Conservation (phyloP, 2,113 vertebrate genomes). For the Indicator maculatus region DNA sequence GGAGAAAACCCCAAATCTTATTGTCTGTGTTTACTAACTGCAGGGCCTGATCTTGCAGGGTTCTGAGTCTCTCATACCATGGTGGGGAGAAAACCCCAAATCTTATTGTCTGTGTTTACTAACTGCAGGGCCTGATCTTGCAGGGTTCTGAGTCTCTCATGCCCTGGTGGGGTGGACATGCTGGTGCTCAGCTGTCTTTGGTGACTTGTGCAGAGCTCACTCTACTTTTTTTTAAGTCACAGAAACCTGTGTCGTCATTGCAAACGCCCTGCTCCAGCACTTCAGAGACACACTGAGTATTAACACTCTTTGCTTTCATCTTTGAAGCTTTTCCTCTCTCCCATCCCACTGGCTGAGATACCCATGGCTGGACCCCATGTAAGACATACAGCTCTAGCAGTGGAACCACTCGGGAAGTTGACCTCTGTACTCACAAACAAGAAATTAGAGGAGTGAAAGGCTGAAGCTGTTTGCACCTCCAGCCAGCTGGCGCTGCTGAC, state of each 20-base stretch:
- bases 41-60: not conserved
- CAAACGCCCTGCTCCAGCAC: not conserved
- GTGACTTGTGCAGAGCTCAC: not conserved
- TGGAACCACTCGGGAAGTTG: not conserved
- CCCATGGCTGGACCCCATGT: not conserved
- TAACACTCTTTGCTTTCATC: not conserved
- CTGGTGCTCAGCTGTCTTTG: not conserved
- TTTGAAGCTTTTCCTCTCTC: not conserved
- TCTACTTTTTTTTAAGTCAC: not conserved
- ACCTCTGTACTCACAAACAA: not conserved
- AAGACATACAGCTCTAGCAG: not conserved
- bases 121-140: not conserved
- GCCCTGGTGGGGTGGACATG: not conserved
- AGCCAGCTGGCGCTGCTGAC: not conserved
- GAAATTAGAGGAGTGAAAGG: not conserved
- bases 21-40: constrained; percentile 13
- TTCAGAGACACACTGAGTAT: fast-evolving
- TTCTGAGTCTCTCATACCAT: not conserved
- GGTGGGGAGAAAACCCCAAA: not conserved
- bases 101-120: constrained; percentile 18
- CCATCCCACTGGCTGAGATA: not conserved
- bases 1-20: not conserved
- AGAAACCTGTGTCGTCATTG: not conserved
- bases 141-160: not conserved
- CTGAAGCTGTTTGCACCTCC: not conserved